Percentiles rank a stretch among this genome's conserved stretches.
These are phyloP conservation scores for human (Homo sapiens) DNA, from an alignment of 2,113 vertebrate genomes.

Conservation along the genomic window GRCh38 chr15:40787501-40788000, in stretches of 20 bases:
- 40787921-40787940: slow-evolving; percentile 55
- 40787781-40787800: slow-evolving; percentile 40
- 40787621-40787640: neutral
- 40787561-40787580: neutral
- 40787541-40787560: neutral
- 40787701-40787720: neutral
- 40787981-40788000: neutral
- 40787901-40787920: slow-evolving; percentile 58
- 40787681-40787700: neutral
- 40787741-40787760: neutral
- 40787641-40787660: slow-evolving; percentile 21
- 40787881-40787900: slow-evolving; percentile 45
- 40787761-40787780: slow-evolving; percentile 24
- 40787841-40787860: slow-evolving; percentile 54
- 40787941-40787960: slow-evolving; percentile 60
- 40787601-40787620: slow-evolving; percentile 19
- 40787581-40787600: neutral
- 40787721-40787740: neutral
- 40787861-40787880: slow-evolving; percentile 73
- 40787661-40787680: neutral
- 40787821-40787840: slow-evolving; percentile 36
- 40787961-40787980: slow-evolving; percentile 48
- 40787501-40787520: slow-evolving; percentile 24
- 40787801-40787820: slow-evolving; percentile 45
- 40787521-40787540: neutral